Conservation (phyloP, 92 coral and sea anemone genomes). For the Zoanthus sansibaricus region DNA sequence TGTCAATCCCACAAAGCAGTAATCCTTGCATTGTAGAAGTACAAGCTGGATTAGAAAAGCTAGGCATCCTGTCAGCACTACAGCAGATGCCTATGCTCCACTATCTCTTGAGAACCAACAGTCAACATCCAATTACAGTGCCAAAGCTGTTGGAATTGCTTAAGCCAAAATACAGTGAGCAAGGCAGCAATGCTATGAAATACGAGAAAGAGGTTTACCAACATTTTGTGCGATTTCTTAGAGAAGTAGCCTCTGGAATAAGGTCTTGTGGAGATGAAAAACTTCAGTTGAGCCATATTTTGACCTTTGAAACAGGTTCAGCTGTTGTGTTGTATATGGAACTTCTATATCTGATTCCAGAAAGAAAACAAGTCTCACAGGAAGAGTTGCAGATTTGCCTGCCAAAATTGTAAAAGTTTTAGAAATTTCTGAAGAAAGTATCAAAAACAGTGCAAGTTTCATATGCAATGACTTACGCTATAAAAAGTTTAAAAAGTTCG, state of each 20-base stretch:
- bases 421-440: slow-evolving; percentile 6
- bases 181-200: background rate
- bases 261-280: background rate
- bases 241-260: background rate
- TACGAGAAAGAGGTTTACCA: background rate
- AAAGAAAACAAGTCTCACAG: slow-evolving; percentile 29
- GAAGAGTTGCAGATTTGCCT: slow-evolving; percentile 43
- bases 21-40: background rate
- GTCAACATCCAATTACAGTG: background rate
- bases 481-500: background rate
- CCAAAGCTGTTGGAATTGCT: background rate
- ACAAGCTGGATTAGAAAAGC: background rate
- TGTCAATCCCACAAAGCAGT: background rate
- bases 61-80: background rate
- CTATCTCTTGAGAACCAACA: background rate
- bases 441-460: slow-evolving; percentile 30
- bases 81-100: background rate
- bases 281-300: background rate
- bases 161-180: background rate
- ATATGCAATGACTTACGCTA: slow-evolving; percentile 40
- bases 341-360: background rate
- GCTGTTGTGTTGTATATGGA: background rate
- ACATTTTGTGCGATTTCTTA: background rate
- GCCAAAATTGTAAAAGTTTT: background rate
- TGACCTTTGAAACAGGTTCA: background rate